These are phyloP conservation scores for Thyatira batis DNA, from an alignment of 2,888 invertebrate species.

Conservation along the genomic window DNA sequence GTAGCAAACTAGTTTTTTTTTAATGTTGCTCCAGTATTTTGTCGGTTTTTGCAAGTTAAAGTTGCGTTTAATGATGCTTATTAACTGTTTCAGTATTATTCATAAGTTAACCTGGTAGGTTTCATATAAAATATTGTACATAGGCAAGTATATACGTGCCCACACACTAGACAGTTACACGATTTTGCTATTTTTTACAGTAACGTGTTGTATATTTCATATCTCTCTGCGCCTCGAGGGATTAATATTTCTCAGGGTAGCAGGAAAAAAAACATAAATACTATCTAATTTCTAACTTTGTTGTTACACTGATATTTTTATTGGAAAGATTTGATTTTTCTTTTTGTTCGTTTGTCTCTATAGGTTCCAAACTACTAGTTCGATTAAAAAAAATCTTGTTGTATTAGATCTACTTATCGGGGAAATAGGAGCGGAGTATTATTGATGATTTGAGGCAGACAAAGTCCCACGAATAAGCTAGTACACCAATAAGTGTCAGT, in stretches of 20 bases:
- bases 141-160: too few relatives aligned
- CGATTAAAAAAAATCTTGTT: too few relatives aligned
- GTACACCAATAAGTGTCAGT: too few relatives aligned
- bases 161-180: neutral
- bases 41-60: neutral
- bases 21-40: neutral
- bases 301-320: too few relatives aligned
- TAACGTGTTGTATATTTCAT: slow-evolving; percentile 8
- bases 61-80: neutral
- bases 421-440: too few relatives aligned
- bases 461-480: too few relatives aligned
- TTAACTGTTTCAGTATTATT: neutral
- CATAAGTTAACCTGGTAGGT: neutral
- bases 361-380: too few relatives aligned
- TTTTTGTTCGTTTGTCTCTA: too few relatives aligned
- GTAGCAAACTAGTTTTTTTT: neutral
- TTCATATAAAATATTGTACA: neutral
- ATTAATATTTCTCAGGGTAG: slow-evolving; percentile 1
- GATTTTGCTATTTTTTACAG: slow-evolving; percentile 1
- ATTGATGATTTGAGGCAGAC: too few relatives aligned
- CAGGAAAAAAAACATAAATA: neutral
- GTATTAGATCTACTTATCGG: too few relatives aligned
- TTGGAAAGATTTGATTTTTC: too few relatives aligned
- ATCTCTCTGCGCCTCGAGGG: slow-evolving; percentile 5
- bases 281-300: neutral